These are phyloP conservation scores for Pocillopora meandrina DNA, from an alignment of 92 coral and sea anemone genomes.

Conservation along the genomic window DNA sequence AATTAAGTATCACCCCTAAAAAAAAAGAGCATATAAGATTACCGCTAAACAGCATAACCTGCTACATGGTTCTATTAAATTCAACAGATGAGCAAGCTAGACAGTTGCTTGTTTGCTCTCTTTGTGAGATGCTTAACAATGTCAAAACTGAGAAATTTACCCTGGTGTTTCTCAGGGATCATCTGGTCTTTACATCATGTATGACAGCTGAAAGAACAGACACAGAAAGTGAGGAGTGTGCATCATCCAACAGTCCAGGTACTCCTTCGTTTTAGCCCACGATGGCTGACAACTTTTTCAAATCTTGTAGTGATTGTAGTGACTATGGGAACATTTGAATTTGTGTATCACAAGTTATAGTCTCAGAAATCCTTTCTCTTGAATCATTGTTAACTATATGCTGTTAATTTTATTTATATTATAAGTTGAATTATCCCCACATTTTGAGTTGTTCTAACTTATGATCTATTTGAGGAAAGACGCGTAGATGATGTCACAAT, in stretches of 20 bases:
- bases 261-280: neutral
- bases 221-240: slow-evolving; percentile 16
- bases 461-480: too few species aligned
- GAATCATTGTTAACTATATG: too few species aligned
- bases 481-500: too few species aligned
- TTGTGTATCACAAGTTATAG: too few species aligned
- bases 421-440: too few species aligned
- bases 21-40: neutral
- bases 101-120: slow-evolving; percentile 55
- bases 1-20: neutral
- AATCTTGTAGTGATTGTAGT: too few species aligned
- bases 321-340: too few species aligned
- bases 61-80: slow-evolving; percentile 28
- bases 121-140: slow-evolving; percentile 76
- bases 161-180: slow-evolving; percentile 73
- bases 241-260: slow-evolving; percentile 64
- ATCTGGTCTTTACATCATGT: slow-evolving; percentile 46
- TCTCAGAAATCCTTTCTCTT: too few species aligned
- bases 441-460: too few species aligned
- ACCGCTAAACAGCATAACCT: neutral
- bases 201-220: slow-evolving; percentile 51
- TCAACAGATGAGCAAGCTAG: slow-evolving; percentile 62
- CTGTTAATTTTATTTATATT: too few species aligned
- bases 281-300: neutral
- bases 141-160: slow-evolving; percentile 57